Conservation (phyloP, 2,888 invertebrate genomes). For the Antitype chi region DNA sequence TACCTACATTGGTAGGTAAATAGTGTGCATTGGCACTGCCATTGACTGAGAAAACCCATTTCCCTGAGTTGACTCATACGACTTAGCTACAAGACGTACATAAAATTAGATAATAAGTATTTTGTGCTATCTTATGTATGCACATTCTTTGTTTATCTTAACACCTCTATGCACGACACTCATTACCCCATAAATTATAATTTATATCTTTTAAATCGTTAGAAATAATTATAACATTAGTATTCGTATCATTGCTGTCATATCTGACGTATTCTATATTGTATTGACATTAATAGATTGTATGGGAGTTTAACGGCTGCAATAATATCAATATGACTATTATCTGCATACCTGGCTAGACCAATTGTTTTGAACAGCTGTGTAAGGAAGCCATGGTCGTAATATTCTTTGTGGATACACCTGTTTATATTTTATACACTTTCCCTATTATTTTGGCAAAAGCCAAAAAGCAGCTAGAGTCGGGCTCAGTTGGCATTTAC, state of each 20-base stretch:
- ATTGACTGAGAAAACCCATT: slow-evolving; percentile 39
- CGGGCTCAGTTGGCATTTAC: background rate
- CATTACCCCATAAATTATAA: slow-evolving; percentile 28
- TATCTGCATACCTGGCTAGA: slow-evolving; percentile 4
- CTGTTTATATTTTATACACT: slow-evolving; percentile 12
- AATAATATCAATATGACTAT: slow-evolving; percentile 4
- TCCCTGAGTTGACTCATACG: slow-evolving; percentile 38
- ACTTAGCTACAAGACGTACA: slow-evolving; percentile 7
- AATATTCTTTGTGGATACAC: background rate
- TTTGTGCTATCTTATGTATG: slow-evolving; percentile 3
- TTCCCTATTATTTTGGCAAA: slow-evolving; percentile 1
- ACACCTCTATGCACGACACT: slow-evolving; percentile 16
- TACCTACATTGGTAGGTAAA: slow-evolving; percentile 7
- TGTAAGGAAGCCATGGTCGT: background rate
- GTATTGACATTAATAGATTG: background rate
- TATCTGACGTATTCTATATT: slow-evolving; percentile 12
- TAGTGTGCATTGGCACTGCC: background rate
- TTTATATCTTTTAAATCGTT: slow-evolving; percentile 41
- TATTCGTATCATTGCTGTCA: slow-evolving; percentile 19
- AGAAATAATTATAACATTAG: slow-evolving; percentile 28
- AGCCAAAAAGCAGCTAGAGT: background rate
- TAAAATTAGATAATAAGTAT: slow-evolving; percentile 20
- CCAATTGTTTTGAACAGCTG: background rate
- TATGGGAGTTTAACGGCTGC: background rate
- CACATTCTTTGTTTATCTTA: slow-evolving; percentile 32